These are phyloP conservation scores for Galagoides demidoff DNA, from an alignment of 2,797 vertebrate genomes.

Conservation along the genomic window DNA sequence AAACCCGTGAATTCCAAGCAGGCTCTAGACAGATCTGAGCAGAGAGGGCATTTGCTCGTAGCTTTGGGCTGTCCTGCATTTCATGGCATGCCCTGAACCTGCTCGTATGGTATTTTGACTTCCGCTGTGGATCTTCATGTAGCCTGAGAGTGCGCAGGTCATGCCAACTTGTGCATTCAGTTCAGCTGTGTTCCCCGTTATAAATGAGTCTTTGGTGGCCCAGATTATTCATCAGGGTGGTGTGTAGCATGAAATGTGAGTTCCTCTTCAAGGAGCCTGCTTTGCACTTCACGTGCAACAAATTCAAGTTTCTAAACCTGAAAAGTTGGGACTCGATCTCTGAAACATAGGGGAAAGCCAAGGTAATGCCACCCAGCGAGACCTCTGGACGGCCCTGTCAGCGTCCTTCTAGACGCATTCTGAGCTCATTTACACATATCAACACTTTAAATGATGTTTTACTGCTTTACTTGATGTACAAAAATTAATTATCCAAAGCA, in stretches of 20 bases:
- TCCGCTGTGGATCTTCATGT: neutral
- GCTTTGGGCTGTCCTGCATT: neutral
- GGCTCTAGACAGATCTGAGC: neutral
- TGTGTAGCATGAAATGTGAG: neutral
- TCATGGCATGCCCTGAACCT: neutral
- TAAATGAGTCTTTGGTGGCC: neutral
- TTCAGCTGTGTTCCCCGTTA: neutral
- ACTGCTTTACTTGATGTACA: neutral
- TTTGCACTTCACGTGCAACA: neutral
- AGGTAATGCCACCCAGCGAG: neutral
- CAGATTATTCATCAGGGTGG: neutral
- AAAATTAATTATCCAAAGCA: conserved; percentile 6
- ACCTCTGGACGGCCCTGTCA: neutral
- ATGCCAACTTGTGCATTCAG: neutral
- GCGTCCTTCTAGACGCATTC: neutral
- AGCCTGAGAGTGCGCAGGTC: neutral
- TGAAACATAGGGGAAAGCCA: neutral
- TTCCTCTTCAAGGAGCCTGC: neutral
- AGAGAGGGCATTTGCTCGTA: neutral
- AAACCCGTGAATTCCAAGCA: neutral
- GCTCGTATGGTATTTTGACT: neutral
- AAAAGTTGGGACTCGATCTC: neutral
- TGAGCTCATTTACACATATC: neutral
- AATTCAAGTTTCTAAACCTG: neutral
- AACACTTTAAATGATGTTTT: neutral